Conservation (phyloP, 2,113 vertebrate genomes). For the Nycticryphes semicollaris region DNA sequence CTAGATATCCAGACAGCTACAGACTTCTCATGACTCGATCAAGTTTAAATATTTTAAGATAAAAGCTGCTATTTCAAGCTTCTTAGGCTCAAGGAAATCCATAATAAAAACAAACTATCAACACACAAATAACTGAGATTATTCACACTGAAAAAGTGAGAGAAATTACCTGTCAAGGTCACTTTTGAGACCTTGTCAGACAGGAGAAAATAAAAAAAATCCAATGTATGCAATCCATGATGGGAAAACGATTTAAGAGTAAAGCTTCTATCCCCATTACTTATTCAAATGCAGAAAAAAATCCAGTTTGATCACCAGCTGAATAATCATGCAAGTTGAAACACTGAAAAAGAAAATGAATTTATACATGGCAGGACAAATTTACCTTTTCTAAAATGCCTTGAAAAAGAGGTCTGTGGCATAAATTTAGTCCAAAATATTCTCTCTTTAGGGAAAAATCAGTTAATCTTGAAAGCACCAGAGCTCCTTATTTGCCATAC, state of each 20-base stretch:
- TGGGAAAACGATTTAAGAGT: neutral
- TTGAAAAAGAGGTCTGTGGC: neutral
- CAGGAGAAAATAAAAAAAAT: constrained; percentile 4
- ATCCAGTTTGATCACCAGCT: neutral
- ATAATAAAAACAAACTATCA: constrained; percentile 37
- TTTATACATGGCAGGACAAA: neutral
- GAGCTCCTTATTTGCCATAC: neutral
- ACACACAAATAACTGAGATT: constrained; percentile 34
- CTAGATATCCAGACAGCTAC: constrained; percentile 1
- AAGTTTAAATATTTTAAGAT: constrained; percentile 41
- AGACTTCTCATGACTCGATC: neutral
- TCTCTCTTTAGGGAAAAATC: neutral
- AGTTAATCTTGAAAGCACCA: neutral
- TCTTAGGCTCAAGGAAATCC: constrained; percentile 27
- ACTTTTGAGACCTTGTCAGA: neutral
- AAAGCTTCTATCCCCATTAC: neutral
- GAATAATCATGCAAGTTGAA: neutral
- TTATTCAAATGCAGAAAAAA: neutral
- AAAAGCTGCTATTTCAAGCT: constrained; percentile 33
- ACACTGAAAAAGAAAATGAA: neutral
- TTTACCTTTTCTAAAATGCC: neutral
- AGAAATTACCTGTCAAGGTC: constrained; percentile 35
- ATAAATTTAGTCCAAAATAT: neutral
- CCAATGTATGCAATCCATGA: neutral
- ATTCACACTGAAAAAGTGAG: constrained; percentile 19